Evolutionary conservation across 2,797 vertebrate genomes (phyloP).

Genomic region (Masticophis lateralis): DNA sequence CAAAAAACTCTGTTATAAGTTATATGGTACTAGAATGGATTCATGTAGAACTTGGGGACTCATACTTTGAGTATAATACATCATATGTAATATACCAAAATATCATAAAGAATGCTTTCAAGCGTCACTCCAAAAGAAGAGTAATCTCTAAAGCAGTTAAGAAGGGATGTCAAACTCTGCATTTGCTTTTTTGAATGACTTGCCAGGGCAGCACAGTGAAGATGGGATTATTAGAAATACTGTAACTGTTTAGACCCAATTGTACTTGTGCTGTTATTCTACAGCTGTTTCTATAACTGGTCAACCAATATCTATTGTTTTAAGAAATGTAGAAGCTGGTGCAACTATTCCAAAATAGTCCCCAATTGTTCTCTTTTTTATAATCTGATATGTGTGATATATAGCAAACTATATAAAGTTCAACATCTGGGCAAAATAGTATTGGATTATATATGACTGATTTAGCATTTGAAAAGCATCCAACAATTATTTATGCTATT

Average conservation of each 20-base stretch:
- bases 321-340: background rate
- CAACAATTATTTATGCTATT: background rate
- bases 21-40: background rate
- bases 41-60: background rate
- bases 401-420: background rate
- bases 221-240: background rate
- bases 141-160: background rate
- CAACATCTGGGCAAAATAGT: background rate
- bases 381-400: background rate
- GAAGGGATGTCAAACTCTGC: background rate
- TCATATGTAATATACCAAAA: background rate
- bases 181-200: background rate
- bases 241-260: background rate
- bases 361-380: background rate
- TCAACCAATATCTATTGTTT: background rate
- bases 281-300: background rate
- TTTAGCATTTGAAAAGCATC: background rate
- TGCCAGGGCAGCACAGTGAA: background rate
- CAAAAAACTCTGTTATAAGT: background rate
- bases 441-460: background rate
- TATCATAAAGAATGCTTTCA: background rate
- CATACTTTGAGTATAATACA: background rate
- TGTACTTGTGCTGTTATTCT: background rate
- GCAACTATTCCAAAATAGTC: background rate
- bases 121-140: background rate